Evolutionary conservation across 1,140 invertebrate species (phyloP).

Genomic region (Lepidotrigona ventralis): DNA sequence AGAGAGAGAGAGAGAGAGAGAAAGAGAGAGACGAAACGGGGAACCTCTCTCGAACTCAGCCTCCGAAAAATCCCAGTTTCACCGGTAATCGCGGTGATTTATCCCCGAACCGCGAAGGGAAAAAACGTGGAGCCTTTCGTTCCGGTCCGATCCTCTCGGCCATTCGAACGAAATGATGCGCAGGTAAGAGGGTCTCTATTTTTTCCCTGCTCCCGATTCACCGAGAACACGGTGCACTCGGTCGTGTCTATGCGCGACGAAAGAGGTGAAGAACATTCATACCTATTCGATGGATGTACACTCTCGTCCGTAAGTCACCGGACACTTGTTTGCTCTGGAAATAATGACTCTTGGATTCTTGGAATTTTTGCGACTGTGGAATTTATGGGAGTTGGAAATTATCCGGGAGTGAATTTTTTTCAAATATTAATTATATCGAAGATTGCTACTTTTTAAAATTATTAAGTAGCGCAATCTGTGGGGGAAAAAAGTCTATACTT

Average conservation of each 20-base stretch:
- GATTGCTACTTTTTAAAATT: no score
- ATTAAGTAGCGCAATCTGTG: no score
- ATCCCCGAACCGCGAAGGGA: constrained; percentile 20
- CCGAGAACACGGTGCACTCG: neutral
- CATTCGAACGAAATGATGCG: constrained; percentile 75
- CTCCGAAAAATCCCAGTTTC: constrained; percentile 20
- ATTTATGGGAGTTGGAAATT: no score
- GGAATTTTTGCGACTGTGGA: neutral
- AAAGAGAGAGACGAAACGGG: neutral
- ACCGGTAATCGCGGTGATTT: constrained; percentile 51
- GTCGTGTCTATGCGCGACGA: neutral
- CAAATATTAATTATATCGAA: no score
- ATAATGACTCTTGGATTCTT: neutral
- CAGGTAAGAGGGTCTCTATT: constrained; percentile 68
- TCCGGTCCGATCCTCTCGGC: constrained; percentile 50
- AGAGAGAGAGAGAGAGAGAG: neutral
- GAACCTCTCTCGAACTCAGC: neutral
- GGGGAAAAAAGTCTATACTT: no score
- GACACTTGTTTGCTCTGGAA: neutral
- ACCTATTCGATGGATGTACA: neutral
- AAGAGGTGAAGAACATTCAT: neutral
- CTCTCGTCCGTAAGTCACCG: neutral
- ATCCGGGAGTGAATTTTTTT: no score
- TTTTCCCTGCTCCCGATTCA: neutral
- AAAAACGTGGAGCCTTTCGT: constrained; percentile 30